Evolutionary conservation across 2,888 invertebrate genomes (phyloP), one percentile per base, ranked within the genome.

Genomic region (Seira ritae): DNA sequence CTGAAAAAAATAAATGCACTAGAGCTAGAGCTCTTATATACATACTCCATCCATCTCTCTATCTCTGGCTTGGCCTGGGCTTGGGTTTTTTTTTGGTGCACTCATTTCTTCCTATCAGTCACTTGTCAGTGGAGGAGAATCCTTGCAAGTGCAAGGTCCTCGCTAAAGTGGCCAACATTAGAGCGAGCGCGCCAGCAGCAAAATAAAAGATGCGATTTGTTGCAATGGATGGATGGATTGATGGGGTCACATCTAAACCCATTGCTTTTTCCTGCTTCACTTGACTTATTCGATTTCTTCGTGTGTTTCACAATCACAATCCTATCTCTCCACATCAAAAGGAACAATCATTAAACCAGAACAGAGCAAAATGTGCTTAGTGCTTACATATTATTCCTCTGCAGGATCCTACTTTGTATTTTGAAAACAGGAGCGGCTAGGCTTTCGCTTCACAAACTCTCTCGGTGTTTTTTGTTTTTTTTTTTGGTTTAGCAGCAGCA

Each of bases 121-220:
- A 81, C 75, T 81, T 81, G 80, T 81, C 80, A 81, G 70, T 8
- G 19, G 22, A 50, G 68, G 22, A 69, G 50, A 50, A 50, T 50
- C 50, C 3, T 50, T 50, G 50, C 80, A 80, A 80, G 80, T 81
- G 80, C 80, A 80, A 80, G 80, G 75, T 75, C 70, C 72, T 37
- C 24, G 19, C 22, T 19, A 82, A 76, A 85, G 84, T 85, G 85
- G 86, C 85, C 85, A 85, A 74, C 72, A 84, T 85, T 80, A 87
- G 46, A 46, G 31, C 55, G 74, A 62, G 80, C 69, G 69, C 69
- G 74, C 73, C 66, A 74, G n/a, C n/a, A n/a, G n/a, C n/a, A n/a
- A n/a, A n/a, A n/a, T n/a, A n/a, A n/a, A n/a, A n/a, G 74, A 69
- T 74, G 80, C 75, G 65, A 65, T n/a, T n/a, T n/a, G n/a, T n/a